Percentiles rank a stretch among this genome's conserved stretches.
Conservation (phyloP, 1,140 invertebrate species). For the Drosophila jambulina region DNA sequence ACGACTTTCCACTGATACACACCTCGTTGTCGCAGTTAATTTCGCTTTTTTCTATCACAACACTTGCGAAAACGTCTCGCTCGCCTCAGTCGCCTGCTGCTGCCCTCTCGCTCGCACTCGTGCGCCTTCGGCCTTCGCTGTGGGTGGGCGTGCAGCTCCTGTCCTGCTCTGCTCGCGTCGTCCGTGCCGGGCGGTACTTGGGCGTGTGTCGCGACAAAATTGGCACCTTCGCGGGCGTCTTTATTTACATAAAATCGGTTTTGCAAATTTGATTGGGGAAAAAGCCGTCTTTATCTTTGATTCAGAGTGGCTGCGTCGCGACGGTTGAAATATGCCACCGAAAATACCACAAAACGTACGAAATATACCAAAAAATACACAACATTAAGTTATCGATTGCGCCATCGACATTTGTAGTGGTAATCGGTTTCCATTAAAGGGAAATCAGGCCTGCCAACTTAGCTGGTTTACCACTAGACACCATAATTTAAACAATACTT, state of each 20-base stretch:
- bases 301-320: slow-evolving; percentile 8
- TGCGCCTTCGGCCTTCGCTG: slow-evolving; percentile 46
- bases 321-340: neutral
- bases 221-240: slow-evolving; percentile 10
- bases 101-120: slow-evolving; percentile 54
- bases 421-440: neutral
- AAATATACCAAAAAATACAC: neutral
- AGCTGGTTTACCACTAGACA: too few relatives aligned
- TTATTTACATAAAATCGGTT: slow-evolving; percentile 24
- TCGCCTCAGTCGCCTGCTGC: slow-evolving; percentile 53
- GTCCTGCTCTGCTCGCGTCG: slow-evolving; percentile 14
- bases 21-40: slow-evolving; percentile 66
- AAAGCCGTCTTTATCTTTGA: slow-evolving; percentile 40
- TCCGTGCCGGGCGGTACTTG: slow-evolving; percentile 11
- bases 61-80: slow-evolving; percentile 72
- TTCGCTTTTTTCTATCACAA: slow-evolving; percentile 73
- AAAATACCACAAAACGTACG: neutral
- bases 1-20: slow-evolving; percentile 46
- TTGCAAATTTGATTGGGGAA: slow-evolving; percentile 19
- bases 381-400: neutral
- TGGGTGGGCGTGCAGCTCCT: slow-evolving; percentile 25
- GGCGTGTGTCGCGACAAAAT: slow-evolving; percentile 1
- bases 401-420: neutral
- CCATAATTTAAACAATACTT: too few relatives aligned
- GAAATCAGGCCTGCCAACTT: too few relatives aligned